Evolutionary conservation across 1,140 invertebrate species (phyloP).

Genomic region (Bombus turneri): DNA sequence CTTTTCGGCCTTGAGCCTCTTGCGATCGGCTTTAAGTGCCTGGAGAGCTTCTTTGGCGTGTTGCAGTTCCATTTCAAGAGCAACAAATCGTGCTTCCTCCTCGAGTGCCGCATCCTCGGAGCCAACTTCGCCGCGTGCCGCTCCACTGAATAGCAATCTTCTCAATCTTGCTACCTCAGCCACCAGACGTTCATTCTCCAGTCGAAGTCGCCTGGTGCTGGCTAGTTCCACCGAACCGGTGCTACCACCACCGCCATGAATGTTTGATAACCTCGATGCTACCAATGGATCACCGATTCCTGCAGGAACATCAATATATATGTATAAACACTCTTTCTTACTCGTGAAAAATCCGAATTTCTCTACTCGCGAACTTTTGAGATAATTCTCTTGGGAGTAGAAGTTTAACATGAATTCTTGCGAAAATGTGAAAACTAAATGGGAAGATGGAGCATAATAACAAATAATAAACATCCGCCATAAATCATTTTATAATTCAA

Average conservation of each 20-base stretch:
- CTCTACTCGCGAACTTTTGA: no score
- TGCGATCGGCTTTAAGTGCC: conserved; percentile 93
- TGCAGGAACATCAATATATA: conserved; percentile 28
- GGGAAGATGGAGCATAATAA: no score
- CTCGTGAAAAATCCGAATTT: no score
- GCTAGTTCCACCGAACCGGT: conserved; percentile 73
- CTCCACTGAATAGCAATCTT: conserved; percentile 84
- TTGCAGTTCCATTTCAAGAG: conserved; percentile 84
- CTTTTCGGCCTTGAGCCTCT: conserved; percentile 95
- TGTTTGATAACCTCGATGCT: conserved; percentile 78
- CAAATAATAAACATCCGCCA: neutral
- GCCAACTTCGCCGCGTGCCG: conserved; percentile 84
- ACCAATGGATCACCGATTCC: conserved; percentile 77
- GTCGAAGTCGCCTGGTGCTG: conserved; percentile 83
- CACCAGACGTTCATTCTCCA: conserved; percentile 87
- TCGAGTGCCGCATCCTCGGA: conserved; percentile 82
- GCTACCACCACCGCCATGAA: conserved; percentile 73
- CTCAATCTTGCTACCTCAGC: conserved; percentile 86
- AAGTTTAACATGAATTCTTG: no score
- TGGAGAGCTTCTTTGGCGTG: conserved; percentile 84
- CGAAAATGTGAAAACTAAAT: no score
- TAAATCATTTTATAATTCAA: neutral
- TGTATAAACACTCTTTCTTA: no score
- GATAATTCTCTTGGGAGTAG: no score
- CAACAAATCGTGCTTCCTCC: conserved; percentile 83